Percentiles rank a stretch among this genome's conserved stretches.
These are phyloP conservation scores for Rhadinocentrus ornatus DNA, from an alignment of 2,797 vertebrate species.

Conservation along the genomic window DNA sequence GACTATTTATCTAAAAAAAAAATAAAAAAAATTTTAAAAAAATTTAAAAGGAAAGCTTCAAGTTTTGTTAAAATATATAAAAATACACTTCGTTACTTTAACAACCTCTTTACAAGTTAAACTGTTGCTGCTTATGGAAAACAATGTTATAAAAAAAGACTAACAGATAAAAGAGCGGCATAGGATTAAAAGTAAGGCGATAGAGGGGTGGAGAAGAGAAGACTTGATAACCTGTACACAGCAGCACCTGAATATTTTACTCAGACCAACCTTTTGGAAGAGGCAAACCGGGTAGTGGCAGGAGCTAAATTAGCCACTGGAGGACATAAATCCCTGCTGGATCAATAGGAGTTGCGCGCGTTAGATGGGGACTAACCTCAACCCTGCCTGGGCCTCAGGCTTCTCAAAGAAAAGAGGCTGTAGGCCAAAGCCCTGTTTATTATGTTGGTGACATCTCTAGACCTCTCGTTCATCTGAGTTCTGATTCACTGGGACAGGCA, in stretches of 20 bases:
- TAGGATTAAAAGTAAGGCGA: too few species aligned
- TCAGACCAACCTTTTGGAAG: constrained; percentile 67
- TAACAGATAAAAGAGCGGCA: constrained; percentile 9
- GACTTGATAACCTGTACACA: constrained; percentile 40
- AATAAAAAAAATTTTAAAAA: not conserved
- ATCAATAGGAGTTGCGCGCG: constrained; percentile 78
- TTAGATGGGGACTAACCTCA: constrained; percentile 60
- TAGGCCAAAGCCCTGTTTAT: constrained; percentile 76
- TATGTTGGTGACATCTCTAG: constrained; percentile 74
- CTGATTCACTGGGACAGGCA: constrained; percentile 72
- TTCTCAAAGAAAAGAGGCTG: constrained; percentile 58
- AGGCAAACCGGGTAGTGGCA: constrained; percentile 49
- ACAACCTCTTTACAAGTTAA: constrained; percentile 28
- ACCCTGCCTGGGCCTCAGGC: constrained; percentile 52
- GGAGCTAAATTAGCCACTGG: constrained; percentile 76
- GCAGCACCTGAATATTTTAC: constrained; percentile 62
- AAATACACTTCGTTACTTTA: constrained; percentile 16
- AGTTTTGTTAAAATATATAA: constrained; percentile 21
- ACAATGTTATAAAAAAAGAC: constrained; percentile 2
- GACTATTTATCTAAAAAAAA: not conserved
- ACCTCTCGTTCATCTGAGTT: constrained; percentile 71
- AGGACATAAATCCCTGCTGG: constrained; percentile 76
- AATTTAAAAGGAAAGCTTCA: not conserved
- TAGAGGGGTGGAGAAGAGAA: constrained; percentile 15
- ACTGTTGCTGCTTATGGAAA: constrained; percentile 31